Conservation (phyloP, 2,113 vertebrate genomes). For the Scartelaos histophorus region DNA sequence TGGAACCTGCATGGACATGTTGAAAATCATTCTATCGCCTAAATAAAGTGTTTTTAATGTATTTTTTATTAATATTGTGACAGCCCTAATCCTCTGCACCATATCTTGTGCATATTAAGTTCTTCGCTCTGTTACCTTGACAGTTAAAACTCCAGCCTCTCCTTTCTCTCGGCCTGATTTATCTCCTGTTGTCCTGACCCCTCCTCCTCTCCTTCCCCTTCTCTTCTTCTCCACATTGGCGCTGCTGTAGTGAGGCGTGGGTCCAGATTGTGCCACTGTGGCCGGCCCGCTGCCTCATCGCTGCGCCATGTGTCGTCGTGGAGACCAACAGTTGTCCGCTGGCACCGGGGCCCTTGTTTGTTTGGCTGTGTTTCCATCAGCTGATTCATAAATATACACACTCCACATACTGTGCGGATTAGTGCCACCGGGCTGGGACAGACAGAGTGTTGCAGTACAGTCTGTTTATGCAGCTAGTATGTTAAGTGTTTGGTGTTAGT, state of each 20-base stretch:
- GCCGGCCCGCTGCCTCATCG: slow-evolving; percentile 29
- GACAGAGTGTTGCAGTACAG: neutral
- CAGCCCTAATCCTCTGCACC: too few relatives aligned
- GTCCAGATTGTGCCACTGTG: neutral
- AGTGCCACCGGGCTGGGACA: neutral
- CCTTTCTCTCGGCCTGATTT: neutral
- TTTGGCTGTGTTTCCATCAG: slow-evolving; percentile 13
- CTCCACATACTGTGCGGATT: slow-evolving; percentile 1
- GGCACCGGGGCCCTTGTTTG: slow-evolving; percentile 14
- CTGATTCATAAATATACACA: slow-evolving; percentile 11
- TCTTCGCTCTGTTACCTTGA: neutral
- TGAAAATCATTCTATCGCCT: too few relatives aligned
- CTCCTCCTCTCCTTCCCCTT: too few relatives aligned
- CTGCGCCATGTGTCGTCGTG: slow-evolving; percentile 29
- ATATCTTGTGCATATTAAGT: neutral
- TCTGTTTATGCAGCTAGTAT: neutral
- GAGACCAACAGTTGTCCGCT: slow-evolving; percentile 30
- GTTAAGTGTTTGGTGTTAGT: neutral
- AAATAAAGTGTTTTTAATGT: too few relatives aligned
- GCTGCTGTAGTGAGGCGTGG: neutral
- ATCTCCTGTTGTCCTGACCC: neutral
- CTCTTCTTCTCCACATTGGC: neutral
- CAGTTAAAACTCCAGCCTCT: too few relatives aligned
- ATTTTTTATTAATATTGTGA: too few relatives aligned
- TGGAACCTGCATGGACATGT: too few relatives aligned